Evolutionary conservation across 1,140 invertebrate species (phyloP).

Genomic region (Agraylea sexmaculata): DNA sequence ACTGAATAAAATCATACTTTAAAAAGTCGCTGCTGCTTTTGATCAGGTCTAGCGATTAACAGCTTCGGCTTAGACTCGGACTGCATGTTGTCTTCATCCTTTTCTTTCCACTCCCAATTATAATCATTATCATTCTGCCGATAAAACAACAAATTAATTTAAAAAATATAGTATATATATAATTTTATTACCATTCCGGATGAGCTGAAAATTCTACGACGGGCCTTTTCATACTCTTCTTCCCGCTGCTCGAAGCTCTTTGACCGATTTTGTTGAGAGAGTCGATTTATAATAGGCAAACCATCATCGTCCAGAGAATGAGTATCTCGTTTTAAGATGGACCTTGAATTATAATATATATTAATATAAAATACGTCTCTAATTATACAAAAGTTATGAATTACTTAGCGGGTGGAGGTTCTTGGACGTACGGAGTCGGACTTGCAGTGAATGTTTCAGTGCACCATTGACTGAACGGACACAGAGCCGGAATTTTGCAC

Average conservation of each 20-base stretch:
- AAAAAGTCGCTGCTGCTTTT: neutral
- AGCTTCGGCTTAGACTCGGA: conserved; percentile 5
- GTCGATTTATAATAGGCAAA: conserved; percentile 5
- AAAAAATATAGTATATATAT: neutral
- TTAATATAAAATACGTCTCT: neutral
- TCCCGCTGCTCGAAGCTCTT: conserved; percentile 87
- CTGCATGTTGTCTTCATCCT: conserved; percentile 2
- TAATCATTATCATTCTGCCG: conserved; percentile 6
- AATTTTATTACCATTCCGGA: conserved; percentile 14
- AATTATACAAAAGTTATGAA: neutral
- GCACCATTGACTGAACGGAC: conserved; percentile 33
- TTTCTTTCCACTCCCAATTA: conserved; percentile 11
- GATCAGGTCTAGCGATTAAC: conserved; percentile 7
- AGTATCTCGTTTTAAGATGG: conserved; percentile 73
- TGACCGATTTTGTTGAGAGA: conserved; percentile 43
- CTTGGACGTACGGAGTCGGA: conserved; percentile 16
- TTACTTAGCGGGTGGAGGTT: conserved; percentile 16
- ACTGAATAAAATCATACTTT: neutral
- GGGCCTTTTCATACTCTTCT: conserved; percentile 72
- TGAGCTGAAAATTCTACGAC: conserved; percentile 68
- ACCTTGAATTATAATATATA: conserved; percentile 36
- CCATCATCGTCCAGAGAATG: conserved; percentile 58
- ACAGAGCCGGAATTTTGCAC: conserved; percentile 23
- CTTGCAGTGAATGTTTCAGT: conserved; percentile 26
- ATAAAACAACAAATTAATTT: neutral